phyloP scores from a whole-genome alignment of 2,888 invertebrate species.

The Dicyrtoma fusca region DNA sequence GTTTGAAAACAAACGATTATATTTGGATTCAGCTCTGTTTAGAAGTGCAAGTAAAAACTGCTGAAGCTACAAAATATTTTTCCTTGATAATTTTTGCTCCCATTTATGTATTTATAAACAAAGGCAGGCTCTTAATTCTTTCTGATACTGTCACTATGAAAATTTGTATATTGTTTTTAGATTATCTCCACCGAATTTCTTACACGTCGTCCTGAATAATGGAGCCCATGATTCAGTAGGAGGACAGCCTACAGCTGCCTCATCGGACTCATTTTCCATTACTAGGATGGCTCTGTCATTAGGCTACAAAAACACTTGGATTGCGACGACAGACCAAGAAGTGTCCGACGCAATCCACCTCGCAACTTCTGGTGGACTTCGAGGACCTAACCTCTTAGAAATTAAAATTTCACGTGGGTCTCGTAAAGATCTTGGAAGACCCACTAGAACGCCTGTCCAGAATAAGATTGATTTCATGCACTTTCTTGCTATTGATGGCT shows the following conservation, averaged over 20 bases:
- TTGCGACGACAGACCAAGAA: conserved; percentile 58
- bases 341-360: conserved; percentile 57
- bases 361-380: conserved; percentile 38
- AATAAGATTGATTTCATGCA: conserved; percentile 62
- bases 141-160: no score
- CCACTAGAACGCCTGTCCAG: conserved; percentile 60
- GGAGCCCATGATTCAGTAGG: conserved; percentile 62
- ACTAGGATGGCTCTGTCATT: conserved; percentile 47
- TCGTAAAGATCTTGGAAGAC: conserved; percentile 60
- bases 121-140: no score
- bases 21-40: no score
- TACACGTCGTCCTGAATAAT: conserved; percentile 61
- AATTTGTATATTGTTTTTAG: conserved; percentile 26
- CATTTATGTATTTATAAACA: no score
- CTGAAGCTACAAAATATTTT: no score
- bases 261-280: conserved; percentile 47
- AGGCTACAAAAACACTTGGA: conserved; percentile 53
- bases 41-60: no score
- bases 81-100: no score
- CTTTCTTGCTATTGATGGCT: conserved; percentile 58
- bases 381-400: conserved; percentile 60
- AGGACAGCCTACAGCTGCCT: conserved; percentile 60
- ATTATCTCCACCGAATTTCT: conserved; percentile 58
- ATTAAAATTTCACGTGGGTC: conserved; percentile 59
- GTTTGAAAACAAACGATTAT: no score